A percentile compares a stretch with the other conserved stretches of the same genome.
Conservation (phyloP, 2,888 invertebrate species). For the Yponomeuta malinellus region DNA sequence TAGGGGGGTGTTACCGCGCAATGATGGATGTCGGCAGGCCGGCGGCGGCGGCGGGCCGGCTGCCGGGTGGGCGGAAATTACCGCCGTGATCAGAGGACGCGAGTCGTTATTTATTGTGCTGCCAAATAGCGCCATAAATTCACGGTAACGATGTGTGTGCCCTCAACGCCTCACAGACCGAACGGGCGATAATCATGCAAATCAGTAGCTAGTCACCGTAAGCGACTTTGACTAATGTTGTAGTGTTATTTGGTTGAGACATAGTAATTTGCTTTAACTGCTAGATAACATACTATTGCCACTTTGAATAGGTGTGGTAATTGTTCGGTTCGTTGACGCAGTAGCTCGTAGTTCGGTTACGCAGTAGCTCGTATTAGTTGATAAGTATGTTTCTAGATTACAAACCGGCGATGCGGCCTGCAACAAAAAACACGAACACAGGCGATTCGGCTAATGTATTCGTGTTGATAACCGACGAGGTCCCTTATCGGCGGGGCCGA, state of each 20-base stretch:
- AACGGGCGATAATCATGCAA: neutral
- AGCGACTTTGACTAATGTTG: neutral
- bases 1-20: neutral
- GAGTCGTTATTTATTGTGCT: neutral
- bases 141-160: constrained; percentile 1
- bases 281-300: neutral
- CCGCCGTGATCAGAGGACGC: neutral
- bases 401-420: neutral
- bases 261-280: neutral
- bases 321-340: neutral
- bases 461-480: constrained; percentile 5
- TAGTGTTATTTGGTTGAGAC: neutral
- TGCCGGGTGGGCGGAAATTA: neutral
- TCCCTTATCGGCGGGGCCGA: neutral
- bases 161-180: neutral
- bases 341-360: neutral
- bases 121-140: constrained; percentile 4
- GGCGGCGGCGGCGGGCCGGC: neutral
- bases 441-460: constrained; percentile 6
- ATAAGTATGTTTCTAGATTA: neutral
- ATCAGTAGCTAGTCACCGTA: neutral
- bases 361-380: neutral
- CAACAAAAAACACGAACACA: neutral
- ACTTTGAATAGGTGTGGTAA: neutral
- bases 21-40: neutral